Conservation (phyloP, 2,888 invertebrate species). For the Xanthorhoe designata region DNA sequence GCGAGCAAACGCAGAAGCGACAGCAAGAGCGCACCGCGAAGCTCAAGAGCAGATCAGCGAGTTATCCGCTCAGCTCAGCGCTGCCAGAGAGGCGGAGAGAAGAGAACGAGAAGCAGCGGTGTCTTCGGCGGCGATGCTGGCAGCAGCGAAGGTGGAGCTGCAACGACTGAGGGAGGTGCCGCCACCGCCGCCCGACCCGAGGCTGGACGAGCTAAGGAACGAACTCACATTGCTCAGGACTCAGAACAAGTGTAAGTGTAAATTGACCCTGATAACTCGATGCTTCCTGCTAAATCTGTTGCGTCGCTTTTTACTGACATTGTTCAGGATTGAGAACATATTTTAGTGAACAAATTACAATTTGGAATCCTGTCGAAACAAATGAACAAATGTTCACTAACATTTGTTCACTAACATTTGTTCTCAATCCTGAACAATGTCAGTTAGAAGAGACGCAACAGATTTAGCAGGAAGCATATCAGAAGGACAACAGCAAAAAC, state of each 20-base stretch:
- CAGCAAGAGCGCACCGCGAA: slow-evolving; percentile 81
- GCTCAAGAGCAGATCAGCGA: slow-evolving; percentile 81
- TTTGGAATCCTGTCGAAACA: no score
- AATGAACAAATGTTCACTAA: no score
- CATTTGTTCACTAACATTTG: no score
- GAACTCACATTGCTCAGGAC: slow-evolving; percentile 90
- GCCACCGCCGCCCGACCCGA: slow-evolving; percentile 88
- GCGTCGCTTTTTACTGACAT: no score
- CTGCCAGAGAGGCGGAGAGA: slow-evolving; percentile 77
- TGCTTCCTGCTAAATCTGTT: no score
- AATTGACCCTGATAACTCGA: no score
- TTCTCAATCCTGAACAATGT: no score
- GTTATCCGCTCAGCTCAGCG: slow-evolving; percentile 77
- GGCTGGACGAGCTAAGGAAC: slow-evolving; percentile 90
- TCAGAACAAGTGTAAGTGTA: slow-evolving; percentile 89
- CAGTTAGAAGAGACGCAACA: no score
- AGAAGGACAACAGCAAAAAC: no score
- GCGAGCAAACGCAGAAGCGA: slow-evolving; percentile 85
- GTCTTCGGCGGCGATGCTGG: slow-evolving; percentile 85
- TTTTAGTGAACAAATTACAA: no score
- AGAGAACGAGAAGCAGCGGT: slow-evolving; percentile 83
- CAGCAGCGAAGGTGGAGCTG: slow-evolving; percentile 88
- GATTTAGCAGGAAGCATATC: no score
- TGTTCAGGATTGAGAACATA: no score
- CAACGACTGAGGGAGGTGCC: slow-evolving; percentile 87